A percentile compares a stretch with the other conserved stretches of the same genome.
phyloP scores from a whole-genome alignment of 2,797 vertebrate species.

The Oryzias dopingdopingensis region DNA sequence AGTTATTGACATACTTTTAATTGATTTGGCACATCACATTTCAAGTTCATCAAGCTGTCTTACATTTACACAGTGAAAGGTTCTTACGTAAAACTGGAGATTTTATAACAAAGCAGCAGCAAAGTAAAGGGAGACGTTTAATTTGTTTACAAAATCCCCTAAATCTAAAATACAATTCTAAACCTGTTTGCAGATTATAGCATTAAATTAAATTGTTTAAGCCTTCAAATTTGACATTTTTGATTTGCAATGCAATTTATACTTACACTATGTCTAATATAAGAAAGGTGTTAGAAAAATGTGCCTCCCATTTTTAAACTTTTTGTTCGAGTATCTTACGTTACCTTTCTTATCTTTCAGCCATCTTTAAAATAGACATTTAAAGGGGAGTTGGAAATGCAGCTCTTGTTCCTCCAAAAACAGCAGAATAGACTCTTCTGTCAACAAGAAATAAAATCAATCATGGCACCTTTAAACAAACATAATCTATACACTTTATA shows the following conservation, averaged over 20 bases:
- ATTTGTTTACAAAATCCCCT: not conserved
- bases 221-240: too few relatives aligned
- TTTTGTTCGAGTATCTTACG: not conserved
- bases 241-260: too few relatives aligned
- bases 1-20: not conserved
- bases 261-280: too few relatives aligned
- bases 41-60: constrained; percentile 23
- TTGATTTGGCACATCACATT: constrained; percentile 60
- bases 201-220: too few relatives aligned
- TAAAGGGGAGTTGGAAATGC: not conserved
- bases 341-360: constrained; percentile 3
- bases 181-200: too few relatives aligned
- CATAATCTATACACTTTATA: constrained; percentile 51
- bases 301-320: too few relatives aligned
- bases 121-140: not conserved
- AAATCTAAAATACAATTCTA: not conserved
- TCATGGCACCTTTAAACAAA: constrained; percentile 41
- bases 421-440: not conserved
- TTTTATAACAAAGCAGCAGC: not conserved
- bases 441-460: too few relatives aligned
- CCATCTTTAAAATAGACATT: constrained; percentile 6
- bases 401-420: not conserved
- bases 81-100: constrained; percentile 1
- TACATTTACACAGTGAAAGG: constrained; percentile 7
- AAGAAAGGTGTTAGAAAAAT: too few relatives aligned